Evolutionary conservation across 2,113 vertebrate species (phyloP).

Genomic region (Zosterops borbonicus): DNA sequence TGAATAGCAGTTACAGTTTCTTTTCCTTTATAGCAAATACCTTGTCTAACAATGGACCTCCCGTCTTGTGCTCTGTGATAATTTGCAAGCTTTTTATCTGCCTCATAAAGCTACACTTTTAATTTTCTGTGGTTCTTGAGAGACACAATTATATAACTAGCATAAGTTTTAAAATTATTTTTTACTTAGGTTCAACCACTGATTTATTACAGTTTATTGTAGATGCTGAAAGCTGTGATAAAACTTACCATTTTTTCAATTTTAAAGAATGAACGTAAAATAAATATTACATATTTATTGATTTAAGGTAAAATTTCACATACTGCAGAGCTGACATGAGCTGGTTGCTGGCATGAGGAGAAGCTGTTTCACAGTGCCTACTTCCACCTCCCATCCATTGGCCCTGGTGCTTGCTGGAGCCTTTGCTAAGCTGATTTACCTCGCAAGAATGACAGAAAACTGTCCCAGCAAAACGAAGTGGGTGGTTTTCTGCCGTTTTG

Average conservation of each 20-base stretch:
- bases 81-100: neutral
- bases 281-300: neutral
- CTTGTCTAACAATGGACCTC: neutral
- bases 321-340: neutral
- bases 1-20: neutral
- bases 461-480: neutral
- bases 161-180: neutral
- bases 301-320: neutral
- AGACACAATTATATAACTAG: neutral
- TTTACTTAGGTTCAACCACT: neutral
- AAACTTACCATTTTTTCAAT: neutral
- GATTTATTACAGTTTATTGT: neutral
- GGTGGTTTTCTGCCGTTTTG: neutral
- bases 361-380: neutral
- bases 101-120: slow-evolving; percentile 15
- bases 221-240: neutral
- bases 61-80: neutral
- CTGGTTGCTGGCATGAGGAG: neutral
- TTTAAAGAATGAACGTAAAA: neutral
- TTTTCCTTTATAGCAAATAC: neutral
- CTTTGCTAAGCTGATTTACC: neutral
- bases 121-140: slow-evolving; percentile 1
- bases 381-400: neutral
- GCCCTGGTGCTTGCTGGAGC: neutral
- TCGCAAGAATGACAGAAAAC: neutral